These are phyloP conservation scores for Drosophila sordidapex DNA, from an alignment of 2,888 invertebrate genomes.

Conservation along the genomic window DNA sequence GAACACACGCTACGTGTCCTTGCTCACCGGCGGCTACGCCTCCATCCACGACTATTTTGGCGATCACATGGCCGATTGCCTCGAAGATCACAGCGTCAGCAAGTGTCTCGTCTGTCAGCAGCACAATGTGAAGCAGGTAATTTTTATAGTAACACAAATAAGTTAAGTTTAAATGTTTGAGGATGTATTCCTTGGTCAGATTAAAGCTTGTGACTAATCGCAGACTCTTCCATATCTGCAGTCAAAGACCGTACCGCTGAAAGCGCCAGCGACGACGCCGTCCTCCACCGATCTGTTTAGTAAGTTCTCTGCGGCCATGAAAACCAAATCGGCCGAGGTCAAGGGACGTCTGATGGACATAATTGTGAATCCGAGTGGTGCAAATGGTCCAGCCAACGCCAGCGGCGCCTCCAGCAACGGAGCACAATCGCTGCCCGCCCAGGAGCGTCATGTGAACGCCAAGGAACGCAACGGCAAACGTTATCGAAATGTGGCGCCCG, in stretches of 20 bases:
- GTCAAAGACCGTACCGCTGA: constrained; percentile 52
- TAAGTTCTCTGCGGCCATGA: constrained; percentile 94
- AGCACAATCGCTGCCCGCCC: constrained; percentile 70
- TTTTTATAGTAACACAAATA: neutral
- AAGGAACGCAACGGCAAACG: constrained; percentile 93
- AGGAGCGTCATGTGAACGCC: constrained; percentile 93
- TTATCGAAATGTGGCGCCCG: constrained; percentile 95
- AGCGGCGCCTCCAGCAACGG: constrained; percentile 39
- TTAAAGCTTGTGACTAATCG: neutral
- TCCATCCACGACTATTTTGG: constrained; percentile 94
- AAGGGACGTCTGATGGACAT: constrained; percentile 96
- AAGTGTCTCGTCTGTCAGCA: constrained; percentile 92
- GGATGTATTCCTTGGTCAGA: neutral
- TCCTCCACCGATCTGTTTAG: constrained; percentile 90
- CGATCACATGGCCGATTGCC: constrained; percentile 91
- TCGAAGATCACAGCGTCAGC: constrained; percentile 93
- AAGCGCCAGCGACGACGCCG: constrained; percentile 47
- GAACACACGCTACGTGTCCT: constrained; percentile 95
- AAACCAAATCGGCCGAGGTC: constrained; percentile 95
- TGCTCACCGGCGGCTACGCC: constrained; percentile 95
- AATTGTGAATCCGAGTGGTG: constrained; percentile 91
- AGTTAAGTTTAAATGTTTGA: neutral
- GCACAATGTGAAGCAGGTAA: constrained; percentile 67
- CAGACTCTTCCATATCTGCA: constrained; percentile 2
- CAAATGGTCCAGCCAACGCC: constrained; percentile 43